Evolutionary conservation across 1,140 invertebrate species (phyloP).

Genomic region (Halesus radiatus): DNA sequence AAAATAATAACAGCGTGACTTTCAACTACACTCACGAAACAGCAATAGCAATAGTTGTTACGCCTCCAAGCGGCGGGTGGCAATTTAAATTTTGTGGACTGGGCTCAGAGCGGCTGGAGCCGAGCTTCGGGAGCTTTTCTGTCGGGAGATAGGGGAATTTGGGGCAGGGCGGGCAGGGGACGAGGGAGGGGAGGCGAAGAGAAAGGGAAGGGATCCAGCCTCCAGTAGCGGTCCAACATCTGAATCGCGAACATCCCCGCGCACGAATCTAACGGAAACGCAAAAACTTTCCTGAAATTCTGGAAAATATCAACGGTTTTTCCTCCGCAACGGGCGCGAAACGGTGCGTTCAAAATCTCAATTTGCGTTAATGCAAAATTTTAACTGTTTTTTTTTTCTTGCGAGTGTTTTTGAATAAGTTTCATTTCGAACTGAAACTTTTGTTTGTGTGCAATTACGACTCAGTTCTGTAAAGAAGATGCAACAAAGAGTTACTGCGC

Average conservation of each 20-base stretch:
- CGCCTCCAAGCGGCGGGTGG: neutral
- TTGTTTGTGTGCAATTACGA: constrained; percentile 29
- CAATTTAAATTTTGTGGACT: constrained; percentile 3
- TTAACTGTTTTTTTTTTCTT: neutral
- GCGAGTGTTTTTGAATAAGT: neutral
- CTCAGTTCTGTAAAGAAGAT: neutral
- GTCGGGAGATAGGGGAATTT: neutral
- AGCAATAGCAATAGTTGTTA: too few relatives aligned
- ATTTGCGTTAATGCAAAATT: neutral
- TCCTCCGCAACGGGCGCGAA: neutral
- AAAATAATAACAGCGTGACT: too few relatives aligned
- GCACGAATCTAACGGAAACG: constrained; percentile 9
- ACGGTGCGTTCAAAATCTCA: neutral
- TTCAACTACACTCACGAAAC: too few relatives aligned
- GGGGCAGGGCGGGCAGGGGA: constrained; percentile 10
- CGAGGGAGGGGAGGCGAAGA: neutral
- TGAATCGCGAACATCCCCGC: constrained; percentile 36
- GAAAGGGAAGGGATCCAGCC: constrained; percentile 35
- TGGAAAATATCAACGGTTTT: neutral
- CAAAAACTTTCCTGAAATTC: constrained; percentile 20
- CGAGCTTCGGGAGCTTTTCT: neutral
- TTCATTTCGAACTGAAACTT: neutral
- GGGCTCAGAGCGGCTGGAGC: neutral
- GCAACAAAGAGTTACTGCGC: constrained; percentile 13
- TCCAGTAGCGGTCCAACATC: constrained; percentile 51